Evolutionary conservation across 2,888 invertebrate genomes (phyloP), one percentile per base, ranked within the genome.

Genomic region (Beris morrisii): DNA sequence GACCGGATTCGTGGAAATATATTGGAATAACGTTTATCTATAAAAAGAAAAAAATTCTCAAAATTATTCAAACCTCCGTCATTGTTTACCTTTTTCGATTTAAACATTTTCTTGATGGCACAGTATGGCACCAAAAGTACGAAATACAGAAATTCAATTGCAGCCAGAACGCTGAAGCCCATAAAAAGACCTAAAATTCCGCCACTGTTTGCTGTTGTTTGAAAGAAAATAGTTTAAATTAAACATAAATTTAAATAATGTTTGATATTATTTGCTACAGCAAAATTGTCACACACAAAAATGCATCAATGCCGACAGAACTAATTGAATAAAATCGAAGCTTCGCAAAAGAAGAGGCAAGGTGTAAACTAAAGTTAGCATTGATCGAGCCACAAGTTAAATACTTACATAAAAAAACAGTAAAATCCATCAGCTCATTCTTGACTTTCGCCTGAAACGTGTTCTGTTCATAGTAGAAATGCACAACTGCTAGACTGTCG

Each of bases 341-440:
- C 22, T 22, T 22, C 22, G 22, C 22, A 22, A 22, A 22, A 22
- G 22, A 22, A 22, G 22, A 22, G 22, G 22, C 22, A 22, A 22
- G 22, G 22, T 22, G 22, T 22, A 22, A 22, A 22, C 22, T 22
- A 22, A 22, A 22, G 3, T 22, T 2, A 22, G 22, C 2, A 22
- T 22, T 22, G 1, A 22, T 22, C 22, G 22, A 22, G 22, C 22
- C 1, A 22, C 22, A 2, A 22, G 22, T 22, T 22, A 22, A 22
- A 55, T 11, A 54, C 89, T 87, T 82, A 92, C 92, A 92, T 53
- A 92, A 79, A 76, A 92, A 91, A 78, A 92, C 92, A 0, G 92
- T 91, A 64, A 92, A 88, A 54, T 92, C 92, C 75, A 91, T 92
- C 71, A 92, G 84, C 77, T 91, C 90, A 58, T 88, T 90, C 79